phyloP scores from a whole-genome alignment of 2,888 invertebrate species.

The Chironomus tentans region DNA sequence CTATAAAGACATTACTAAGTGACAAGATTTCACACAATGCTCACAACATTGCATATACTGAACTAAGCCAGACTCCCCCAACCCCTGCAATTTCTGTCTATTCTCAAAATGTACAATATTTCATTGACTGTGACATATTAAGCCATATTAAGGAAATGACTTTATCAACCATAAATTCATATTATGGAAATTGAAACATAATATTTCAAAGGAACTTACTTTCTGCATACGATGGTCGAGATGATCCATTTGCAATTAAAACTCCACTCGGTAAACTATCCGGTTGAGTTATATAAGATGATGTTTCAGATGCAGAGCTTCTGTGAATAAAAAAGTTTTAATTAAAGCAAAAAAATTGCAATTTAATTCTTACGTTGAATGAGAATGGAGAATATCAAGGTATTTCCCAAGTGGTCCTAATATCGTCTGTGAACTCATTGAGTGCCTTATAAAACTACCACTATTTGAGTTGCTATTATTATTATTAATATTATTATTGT shows the following conservation, averaged over 20 bases:
- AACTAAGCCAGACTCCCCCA: too few relatives aligned
- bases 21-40: too few relatives aligned
- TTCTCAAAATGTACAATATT: too few relatives aligned
- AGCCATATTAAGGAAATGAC: too few relatives aligned
- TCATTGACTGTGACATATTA: too few relatives aligned
- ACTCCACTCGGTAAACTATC: conserved; percentile 35
- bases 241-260: conserved; percentile 28
- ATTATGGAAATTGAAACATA: too few relatives aligned
- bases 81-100: too few relatives aligned
- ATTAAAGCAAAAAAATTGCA: not conserved
- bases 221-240: conserved; percentile 48
- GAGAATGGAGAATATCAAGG: conserved; percentile 36
- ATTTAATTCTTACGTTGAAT: conserved; percentile 18
- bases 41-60: too few relatives aligned
- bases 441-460: not conserved
- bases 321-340: conserved; percentile 19
- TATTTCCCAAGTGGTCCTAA: conserved; percentile 33
- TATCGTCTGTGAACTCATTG: conserved; percentile 16
- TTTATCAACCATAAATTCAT: too few relatives aligned
- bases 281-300: conserved; percentile 45
- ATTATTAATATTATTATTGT: not conserved
- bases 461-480: not conserved
- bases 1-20: too few relatives aligned
- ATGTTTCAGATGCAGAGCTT: conserved; percentile 41
- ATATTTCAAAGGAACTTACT: conserved; percentile 43